Conservation (phyloP, 2,113 vertebrate genomes). For the Hippolais icterina region DNA sequence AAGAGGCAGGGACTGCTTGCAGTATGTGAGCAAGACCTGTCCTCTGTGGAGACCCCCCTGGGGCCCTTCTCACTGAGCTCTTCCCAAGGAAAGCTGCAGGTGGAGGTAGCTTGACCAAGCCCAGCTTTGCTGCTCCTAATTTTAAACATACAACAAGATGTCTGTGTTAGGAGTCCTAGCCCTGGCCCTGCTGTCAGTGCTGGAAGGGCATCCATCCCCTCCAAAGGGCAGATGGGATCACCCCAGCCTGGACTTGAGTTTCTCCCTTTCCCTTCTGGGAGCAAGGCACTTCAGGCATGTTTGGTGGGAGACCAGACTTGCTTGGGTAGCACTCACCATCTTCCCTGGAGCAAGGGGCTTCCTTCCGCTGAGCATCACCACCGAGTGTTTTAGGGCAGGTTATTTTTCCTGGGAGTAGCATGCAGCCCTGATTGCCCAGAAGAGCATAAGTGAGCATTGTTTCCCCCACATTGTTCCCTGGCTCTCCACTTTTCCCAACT, state of each 20-base stretch:
- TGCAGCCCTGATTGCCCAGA: neutral
- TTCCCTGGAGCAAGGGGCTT: neutral
- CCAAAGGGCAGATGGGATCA: neutral
- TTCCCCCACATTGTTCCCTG: conserved; percentile 37
- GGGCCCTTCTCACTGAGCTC: neutral
- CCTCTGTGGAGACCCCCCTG: neutral
- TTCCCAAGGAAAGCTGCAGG: neutral
- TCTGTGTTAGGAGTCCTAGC: neutral
- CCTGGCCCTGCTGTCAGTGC: neutral
- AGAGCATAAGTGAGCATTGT: conserved; percentile 65
- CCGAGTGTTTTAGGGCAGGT: neutral
- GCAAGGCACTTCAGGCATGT: neutral
- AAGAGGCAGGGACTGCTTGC: neutral
- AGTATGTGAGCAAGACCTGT: neutral
- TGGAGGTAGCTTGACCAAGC: neutral
- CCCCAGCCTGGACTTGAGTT: neutral
- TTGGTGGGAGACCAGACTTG: fast-evolving
- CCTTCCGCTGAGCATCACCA: neutral
- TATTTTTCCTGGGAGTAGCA: conserved; percentile 34
- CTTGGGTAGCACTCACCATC: neutral
- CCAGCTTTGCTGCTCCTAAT: neutral
- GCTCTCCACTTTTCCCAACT: conserved; percentile 58
- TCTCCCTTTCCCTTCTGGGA: neutral
- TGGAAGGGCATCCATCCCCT: neutral
- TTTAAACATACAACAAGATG: neutral